phyloP scores from a whole-genome alignment of 2,113 vertebrate genomes.

The Calypte anna region DNA sequence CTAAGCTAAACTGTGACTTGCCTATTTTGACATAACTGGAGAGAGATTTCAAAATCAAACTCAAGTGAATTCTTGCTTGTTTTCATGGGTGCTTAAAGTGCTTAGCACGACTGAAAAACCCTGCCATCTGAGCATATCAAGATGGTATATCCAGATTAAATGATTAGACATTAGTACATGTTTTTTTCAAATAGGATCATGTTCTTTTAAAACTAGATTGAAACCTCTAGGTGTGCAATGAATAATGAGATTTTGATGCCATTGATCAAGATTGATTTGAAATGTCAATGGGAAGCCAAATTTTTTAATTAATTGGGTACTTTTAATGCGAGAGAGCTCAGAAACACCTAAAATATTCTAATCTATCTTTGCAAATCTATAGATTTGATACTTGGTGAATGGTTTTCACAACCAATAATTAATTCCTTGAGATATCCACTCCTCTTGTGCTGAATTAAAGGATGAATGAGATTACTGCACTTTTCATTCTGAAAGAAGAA shows the following conservation, averaged over 20 bases:
- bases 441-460: conserved; percentile 18
- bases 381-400: neutral
- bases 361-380: neutral
- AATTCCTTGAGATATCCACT: neutral
- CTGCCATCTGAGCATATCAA: neutral
- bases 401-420: neutral
- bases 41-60: neutral
- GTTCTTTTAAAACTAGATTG: neutral
- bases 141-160: neutral
- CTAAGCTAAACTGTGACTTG: neutral
- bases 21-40: neutral
- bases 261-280: conserved; percentile 9
- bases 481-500: neutral
- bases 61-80: neutral
- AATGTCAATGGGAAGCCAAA: neutral
- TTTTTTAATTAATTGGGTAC: neutral
- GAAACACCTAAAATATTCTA: neutral
- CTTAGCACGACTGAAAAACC: neutral
- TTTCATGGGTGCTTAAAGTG: neutral
- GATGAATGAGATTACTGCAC: neutral
- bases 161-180: neutral
- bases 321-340: neutral
- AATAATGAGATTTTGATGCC: conserved; percentile 13
- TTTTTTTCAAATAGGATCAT: neutral
- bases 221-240: neutral